Evolutionary conservation across 2,888 invertebrate genomes (phyloP).

Genomic region (Drosophila cognata): DNA sequence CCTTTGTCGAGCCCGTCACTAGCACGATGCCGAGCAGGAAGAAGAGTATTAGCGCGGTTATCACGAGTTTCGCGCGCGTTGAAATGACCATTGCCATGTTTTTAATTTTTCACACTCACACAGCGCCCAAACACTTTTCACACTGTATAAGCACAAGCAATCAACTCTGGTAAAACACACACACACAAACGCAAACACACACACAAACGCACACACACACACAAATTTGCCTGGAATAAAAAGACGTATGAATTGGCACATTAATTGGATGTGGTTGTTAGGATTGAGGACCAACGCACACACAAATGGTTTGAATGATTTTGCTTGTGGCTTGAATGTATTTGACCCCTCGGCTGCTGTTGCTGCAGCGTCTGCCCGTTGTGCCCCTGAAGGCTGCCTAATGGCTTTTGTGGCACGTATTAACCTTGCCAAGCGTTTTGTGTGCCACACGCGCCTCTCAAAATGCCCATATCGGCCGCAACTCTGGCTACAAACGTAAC

Average conservation of each 20-base stretch:
- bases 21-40: slow-evolving; percentile 87
- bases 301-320: slow-evolving; percentile 68
- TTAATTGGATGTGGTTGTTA: slow-evolving; percentile 61
- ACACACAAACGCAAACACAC: neutral
- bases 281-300: slow-evolving; percentile 20
- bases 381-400: slow-evolving; percentile 47
- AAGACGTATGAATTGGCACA: slow-evolving; percentile 65
- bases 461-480: slow-evolving; percentile 39
- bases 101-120: slow-evolving; percentile 44
- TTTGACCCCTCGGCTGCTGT: slow-evolving; percentile 59
- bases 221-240: slow-evolving; percentile 59
- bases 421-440: slow-evolving; percentile 65
- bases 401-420: slow-evolving; percentile 75
- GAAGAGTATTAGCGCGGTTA: slow-evolving; percentile 87
- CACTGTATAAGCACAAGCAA: slow-evolving; percentile 35
- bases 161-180: slow-evolving; percentile 27
- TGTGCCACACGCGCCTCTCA: slow-evolving; percentile 49
- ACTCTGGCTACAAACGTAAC: slow-evolving; percentile 70
- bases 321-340: slow-evolving; percentile 38
- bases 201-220: slow-evolving; percentile 6
- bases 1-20: slow-evolving; percentile 87
- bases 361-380: slow-evolving; percentile 28
- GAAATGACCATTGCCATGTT: slow-evolving; percentile 89
- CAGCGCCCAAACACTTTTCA: slow-evolving; percentile 49
- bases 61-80: slow-evolving; percentile 87